Percentiles rank a stretch among this genome's conserved stretches.
Evolutionary conservation across 2,797 vertebrate species (phyloP).

Genomic region (Luscinia luscinia): DNA sequence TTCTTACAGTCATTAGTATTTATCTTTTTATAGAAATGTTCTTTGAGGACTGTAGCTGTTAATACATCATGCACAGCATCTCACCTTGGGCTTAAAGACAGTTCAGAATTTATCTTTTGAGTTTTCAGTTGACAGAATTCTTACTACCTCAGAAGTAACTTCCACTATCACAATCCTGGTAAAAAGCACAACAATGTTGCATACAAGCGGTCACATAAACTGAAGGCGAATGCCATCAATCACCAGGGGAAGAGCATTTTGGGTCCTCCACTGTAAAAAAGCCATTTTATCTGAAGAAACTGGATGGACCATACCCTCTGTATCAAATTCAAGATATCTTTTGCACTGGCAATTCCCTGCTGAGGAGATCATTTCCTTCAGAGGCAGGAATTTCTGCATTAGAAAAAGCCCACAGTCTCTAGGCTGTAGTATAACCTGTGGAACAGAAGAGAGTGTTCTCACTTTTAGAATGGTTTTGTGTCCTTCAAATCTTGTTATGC

Average conservation of each 20-base stretch:
- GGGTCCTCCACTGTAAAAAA: slow-evolving; percentile 66
- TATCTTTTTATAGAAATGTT: neutral
- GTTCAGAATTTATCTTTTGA: neutral
- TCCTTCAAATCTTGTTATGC: slow-evolving; percentile 11
- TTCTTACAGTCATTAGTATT: neutral
- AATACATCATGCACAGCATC: neutral
- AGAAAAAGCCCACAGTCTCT: slow-evolving; percentile 68
- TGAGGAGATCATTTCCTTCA: slow-evolving; percentile 69
- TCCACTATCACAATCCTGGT: slow-evolving; percentile 8
- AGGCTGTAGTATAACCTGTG: slow-evolving; percentile 69
- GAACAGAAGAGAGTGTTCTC: slow-evolving; percentile 70
- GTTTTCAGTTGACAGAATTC: slow-evolving; percentile 4
- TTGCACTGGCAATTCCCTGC: slow-evolving; percentile 69
- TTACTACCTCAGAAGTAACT: neutral
- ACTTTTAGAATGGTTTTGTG: slow-evolving; percentile 56
- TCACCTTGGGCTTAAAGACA: slow-evolving; percentile 12
- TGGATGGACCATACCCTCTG: slow-evolving; percentile 64
- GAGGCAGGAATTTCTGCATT: slow-evolving; percentile 70
- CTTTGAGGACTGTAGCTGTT: neutral
- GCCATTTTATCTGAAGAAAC: slow-evolving; percentile 64
- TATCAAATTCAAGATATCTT: slow-evolving; percentile 71
- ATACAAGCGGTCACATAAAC: slow-evolving; percentile 27
- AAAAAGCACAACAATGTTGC: neutral
- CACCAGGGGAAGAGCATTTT: slow-evolving; percentile 58
- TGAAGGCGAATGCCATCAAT: slow-evolving; percentile 30